These are phyloP conservation scores for Podabrus alpinus DNA, from an alignment of 2,888 invertebrate genomes.

Conservation along the genomic window DNA sequence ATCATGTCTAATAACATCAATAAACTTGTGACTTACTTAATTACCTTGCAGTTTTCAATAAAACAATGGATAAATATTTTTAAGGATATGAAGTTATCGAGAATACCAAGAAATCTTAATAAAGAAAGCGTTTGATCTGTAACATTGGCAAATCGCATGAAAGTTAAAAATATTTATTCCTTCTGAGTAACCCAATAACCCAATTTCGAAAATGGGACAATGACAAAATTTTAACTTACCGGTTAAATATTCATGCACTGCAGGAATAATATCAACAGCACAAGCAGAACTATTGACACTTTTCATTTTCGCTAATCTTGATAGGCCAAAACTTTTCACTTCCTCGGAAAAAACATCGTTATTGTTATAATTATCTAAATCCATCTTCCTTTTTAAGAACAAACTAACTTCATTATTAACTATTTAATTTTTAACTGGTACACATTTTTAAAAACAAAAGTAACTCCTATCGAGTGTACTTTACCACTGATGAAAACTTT, in stretches of 20 bases:
- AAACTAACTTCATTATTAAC: background rate
- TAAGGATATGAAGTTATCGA: background rate
- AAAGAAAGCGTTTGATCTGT: background rate
- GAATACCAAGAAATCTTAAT: background rate
- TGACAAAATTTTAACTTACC: conserved; percentile 36
- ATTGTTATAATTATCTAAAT: background rate
- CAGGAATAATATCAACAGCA: conserved; percentile 42
- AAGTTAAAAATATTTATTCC: background rate
- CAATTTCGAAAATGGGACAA: background rate
- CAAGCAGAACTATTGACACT: conserved; percentile 34
- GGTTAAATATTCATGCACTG: conserved; percentile 46
- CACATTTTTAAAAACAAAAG: background rate
- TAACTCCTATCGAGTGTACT: background rate
- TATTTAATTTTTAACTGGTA: background rate
- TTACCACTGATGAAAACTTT: background rate
- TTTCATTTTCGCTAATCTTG: conserved; percentile 28
- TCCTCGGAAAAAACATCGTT: conserved; percentile 32
- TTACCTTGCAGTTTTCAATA: no score
- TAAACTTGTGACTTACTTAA: background rate
- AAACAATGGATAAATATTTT: background rate
- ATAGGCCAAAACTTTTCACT: conserved; percentile 30
- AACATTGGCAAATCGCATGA: background rate
- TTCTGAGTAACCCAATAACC: background rate
- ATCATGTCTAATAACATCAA: background rate
- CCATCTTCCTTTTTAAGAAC: background rate